A percentile compares a stretch with the other conserved stretches of the same genome.
phyloP scores from a whole-genome alignment of 2,113 vertebrate genomes.

The Gambusia holbrooki region DNA sequence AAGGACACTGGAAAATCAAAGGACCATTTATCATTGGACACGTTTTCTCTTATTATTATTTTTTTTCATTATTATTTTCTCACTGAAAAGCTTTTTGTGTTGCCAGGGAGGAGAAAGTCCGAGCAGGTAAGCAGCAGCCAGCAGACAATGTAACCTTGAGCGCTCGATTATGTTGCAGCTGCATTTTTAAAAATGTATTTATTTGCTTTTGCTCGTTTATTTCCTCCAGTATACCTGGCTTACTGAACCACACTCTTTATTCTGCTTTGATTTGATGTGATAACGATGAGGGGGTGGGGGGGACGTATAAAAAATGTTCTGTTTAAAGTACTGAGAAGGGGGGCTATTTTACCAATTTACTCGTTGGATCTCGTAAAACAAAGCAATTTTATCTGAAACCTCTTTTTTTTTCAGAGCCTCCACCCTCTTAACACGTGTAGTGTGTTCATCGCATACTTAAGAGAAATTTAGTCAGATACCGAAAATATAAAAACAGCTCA shows the following conservation, averaged over 20 bases:
- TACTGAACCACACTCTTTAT: not conserved
- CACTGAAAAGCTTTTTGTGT: conserved; percentile 39
- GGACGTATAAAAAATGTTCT: not conserved
- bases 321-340: not conserved
- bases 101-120: conserved; percentile 65
- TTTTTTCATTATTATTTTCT: not conserved
- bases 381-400: not conserved
- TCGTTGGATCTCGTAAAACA: not conserved
- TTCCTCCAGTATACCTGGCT: not conserved
- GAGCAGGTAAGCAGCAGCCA: conserved; percentile 73
- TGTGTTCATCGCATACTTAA: not conserved
- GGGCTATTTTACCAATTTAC: not conserved
- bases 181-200: not conserved
- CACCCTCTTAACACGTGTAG: conserved; percentile 5
- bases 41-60: not conserved
- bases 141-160: conserved; percentile 43
- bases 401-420: not conserved
- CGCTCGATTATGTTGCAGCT: not conserved
- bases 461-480: not conserved
- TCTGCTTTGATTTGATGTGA: not conserved
- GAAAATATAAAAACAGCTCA: not conserved
- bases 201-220: not conserved
- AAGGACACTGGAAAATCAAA: conserved; percentile 10
- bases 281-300: not conserved
- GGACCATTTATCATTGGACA: not conserved